Evolutionary conservation across 2,888 invertebrate species (phyloP).

Genomic region (Drosophila mimica): DNA sequence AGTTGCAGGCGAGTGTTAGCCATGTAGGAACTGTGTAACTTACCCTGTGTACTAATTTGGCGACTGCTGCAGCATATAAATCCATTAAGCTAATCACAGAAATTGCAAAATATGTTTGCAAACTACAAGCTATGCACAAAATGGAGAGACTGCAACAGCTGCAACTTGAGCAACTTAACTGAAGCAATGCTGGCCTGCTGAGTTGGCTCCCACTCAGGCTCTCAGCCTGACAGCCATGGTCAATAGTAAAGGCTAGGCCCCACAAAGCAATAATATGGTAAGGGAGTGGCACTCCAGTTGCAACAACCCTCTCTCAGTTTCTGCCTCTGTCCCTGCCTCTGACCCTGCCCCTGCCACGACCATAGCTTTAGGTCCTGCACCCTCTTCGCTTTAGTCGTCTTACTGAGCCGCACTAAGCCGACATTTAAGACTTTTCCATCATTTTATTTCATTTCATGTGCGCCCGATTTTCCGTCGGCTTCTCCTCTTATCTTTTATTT

Average conservation of each 20-base stretch:
- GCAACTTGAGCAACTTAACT: slow-evolving; percentile 9
- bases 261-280: slow-evolving; percentile 50
- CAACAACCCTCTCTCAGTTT: not conserved
- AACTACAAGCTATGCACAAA: slow-evolving; percentile 29
- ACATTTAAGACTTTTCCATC: slow-evolving; percentile 70
- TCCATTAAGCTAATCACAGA: slow-evolving; percentile 69
- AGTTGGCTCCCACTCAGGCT: not conserved
- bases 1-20: not conserved
- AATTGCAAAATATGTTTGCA: slow-evolving; percentile 63
- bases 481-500: slow-evolving; percentile 14
- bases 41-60: slow-evolving; percentile 52
- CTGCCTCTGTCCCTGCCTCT: not conserved
- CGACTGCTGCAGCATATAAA: slow-evolving; percentile 60
- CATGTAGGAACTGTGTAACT: slow-evolving; percentile 6
- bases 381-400: slow-evolving; percentile 26
- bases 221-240: slow-evolving; percentile 29
- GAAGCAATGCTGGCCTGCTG: not conserved
- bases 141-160: slow-evolving; percentile 10
- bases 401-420: slow-evolving; percentile 62
- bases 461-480: slow-evolving; percentile 39
- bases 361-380: not conserved
- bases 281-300: slow-evolving; percentile 37
- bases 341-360: not conserved
- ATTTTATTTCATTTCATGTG: slow-evolving; percentile 68
- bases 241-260: slow-evolving; percentile 45